A percentile compares a stretch with the other conserved stretches of the same genome.
These are phyloP conservation scores for Capitella teleta DNA, from an alignment of 1,140 invertebrate genomes.

Conservation along the genomic window DNA sequence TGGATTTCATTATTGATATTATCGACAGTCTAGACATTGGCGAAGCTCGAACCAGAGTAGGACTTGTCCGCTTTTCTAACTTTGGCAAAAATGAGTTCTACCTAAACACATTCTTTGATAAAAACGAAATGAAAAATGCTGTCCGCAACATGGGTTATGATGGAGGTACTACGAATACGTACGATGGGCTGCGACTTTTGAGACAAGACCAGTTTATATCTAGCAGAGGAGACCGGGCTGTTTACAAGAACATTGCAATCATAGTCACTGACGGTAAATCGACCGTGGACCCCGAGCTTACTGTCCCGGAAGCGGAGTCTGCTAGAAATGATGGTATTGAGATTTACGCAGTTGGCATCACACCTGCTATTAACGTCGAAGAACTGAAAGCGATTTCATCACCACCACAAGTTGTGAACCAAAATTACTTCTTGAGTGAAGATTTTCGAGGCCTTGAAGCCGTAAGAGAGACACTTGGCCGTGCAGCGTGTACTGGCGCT, in stretches of 20 bases:
- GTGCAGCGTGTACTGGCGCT: too few relatives aligned
- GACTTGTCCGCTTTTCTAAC: conserved; percentile 1
- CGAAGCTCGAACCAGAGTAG: neutral
- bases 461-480: too few relatives aligned
- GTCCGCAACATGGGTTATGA: neutral
- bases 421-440: neutral
- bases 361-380: neutral
- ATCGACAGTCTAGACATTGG: neutral
- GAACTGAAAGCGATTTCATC: neutral
- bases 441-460: too few relatives aligned
- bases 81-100: neutral
- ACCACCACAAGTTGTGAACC: neutral
- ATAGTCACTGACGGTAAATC: conserved; percentile 5
- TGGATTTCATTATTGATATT: conserved; percentile 8
- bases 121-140: neutral
- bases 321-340: conserved; percentile 17
- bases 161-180: conserved; percentile 8
- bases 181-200: conserved; percentile 5
- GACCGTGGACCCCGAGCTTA: neutral
- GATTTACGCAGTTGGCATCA: conserved; percentile 1
- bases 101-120: neutral
- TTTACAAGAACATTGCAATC: conserved; percentile 9
- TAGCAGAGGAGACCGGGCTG: conserved; percentile 4
- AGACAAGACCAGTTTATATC: neutral
- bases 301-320: neutral